These are phyloP conservation scores for Mamestra configurata DNA, from an alignment of 1,140 invertebrate species.

Conservation along the genomic window DNA sequence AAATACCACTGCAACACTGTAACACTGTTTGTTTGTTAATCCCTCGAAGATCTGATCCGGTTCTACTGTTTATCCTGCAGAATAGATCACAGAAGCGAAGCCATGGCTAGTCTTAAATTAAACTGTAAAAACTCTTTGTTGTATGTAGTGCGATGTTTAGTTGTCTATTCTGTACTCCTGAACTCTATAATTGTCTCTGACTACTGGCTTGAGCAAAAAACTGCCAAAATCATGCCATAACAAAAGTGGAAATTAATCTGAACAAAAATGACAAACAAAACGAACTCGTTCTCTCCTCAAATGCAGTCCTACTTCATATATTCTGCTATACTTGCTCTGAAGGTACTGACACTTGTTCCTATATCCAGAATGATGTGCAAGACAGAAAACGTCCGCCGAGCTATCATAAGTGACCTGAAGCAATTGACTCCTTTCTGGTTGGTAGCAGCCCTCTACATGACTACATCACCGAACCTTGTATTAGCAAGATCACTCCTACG, in stretches of 20 bases:
- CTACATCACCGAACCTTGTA: constrained; percentile 62
- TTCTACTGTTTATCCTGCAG: no score
- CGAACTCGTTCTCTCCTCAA: constrained; percentile 29
- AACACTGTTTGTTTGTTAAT: no score
- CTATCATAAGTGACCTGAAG: constrained; percentile 71
- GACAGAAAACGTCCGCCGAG: constrained; percentile 67
- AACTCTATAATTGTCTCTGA: background rate
- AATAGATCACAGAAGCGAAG: no score
- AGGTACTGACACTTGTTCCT: constrained; percentile 65
- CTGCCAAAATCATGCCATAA: background rate
- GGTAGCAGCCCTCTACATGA: constrained; percentile 72
- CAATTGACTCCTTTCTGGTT: constrained; percentile 74
- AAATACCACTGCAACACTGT: no score
- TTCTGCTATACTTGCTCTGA: constrained; percentile 69
- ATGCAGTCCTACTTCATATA: constrained; percentile 71
- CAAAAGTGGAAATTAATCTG: background rate
- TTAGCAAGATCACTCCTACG: constrained; percentile 62
- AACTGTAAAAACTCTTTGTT: no score
- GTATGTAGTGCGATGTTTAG: no score
- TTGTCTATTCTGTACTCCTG: background rate
- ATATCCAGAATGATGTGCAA: constrained; percentile 63
- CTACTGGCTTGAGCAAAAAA: no score
- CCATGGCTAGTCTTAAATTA: background rate
- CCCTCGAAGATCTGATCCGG: no score
- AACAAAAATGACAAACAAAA: background rate